Base-by-base conservation (phyloP, 2,888 invertebrate genomes). In the Lepidocyrtinus sp. region DNA sequence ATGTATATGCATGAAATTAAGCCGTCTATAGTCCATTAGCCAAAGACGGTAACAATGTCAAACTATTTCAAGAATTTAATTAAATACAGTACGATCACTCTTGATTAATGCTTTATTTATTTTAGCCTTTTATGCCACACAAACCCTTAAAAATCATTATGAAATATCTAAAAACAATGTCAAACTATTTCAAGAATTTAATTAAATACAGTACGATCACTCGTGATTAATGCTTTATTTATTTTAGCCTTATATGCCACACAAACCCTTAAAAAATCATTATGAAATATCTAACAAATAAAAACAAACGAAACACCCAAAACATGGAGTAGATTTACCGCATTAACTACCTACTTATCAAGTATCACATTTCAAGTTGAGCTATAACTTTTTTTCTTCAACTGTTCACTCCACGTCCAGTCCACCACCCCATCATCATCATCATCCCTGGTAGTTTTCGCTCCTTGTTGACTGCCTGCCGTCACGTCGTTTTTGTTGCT, bases 331-430 rank as follows among this genome's bases (percentile, higher is more conserved):
- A n/a, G n/a, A n/a, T n/a, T n/a, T n/a, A n/a, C n/a, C n/a, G n/a
- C n/a, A n/a, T n/a, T n/a, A n/a, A n/a, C 72, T 22, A 63, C 25
- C 50, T 73, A 26, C 26, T 50, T 19, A 27, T 26, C 17, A 64
- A 24, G 64, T 73, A 73, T 73, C 72, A 50, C 46, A 50, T 73
- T 73, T 73, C 72, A 73, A 73, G 72, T 50, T 62, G 72, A 25
- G 64, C 72, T 73, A 72, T 72, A 62, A 72, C 71, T n/a, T n/a
- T 72, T 46, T 36, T 36, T 72, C 27, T 50, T 46, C 68, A 75
- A 67, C 68, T 68, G 75, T 75, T 68, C 75, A 75, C 74, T 67
- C 75, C 59, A 45, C 67, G 12, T 36, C 5, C 5, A 36, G 12
- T 22, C 15, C 74, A 74, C 36, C 22, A 61, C 45, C 24, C 69